phyloP scores from a whole-genome alignment of 2,113 vertebrate genomes.

The Carollia perspicillata region DNA sequence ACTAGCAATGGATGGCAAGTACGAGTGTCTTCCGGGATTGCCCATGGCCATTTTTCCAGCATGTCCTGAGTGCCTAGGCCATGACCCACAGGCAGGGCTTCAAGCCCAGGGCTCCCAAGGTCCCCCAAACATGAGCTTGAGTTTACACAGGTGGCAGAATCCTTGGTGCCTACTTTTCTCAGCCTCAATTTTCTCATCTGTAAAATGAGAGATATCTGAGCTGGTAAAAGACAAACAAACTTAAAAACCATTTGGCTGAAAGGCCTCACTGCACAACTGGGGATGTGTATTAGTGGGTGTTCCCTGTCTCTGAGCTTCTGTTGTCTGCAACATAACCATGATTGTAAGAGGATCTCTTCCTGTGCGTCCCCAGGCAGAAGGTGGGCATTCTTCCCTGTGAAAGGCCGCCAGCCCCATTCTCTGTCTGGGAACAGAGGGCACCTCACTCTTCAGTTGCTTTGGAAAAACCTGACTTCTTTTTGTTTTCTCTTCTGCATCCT shows the following conservation, averaged over 20 bases:
- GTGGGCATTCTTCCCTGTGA: rapidly evolving
- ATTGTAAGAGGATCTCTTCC: not conserved
- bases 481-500: not conserved
- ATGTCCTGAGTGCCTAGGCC: not conserved
- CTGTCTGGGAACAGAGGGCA: not conserved
- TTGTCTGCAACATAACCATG: not conserved
- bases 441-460: not conserved
- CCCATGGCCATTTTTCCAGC: not conserved
- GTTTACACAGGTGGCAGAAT: not conserved
- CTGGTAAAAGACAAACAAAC: not conserved
- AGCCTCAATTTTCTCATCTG: not conserved
- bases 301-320: not conserved
- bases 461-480: slow-evolving; percentile 19
- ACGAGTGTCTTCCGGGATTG: not conserved
- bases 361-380: not conserved
- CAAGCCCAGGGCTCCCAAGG: not conserved
- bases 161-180: not conserved
- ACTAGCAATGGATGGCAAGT: not conserved
- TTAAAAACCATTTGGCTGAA: not conserved
- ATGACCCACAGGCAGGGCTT: not conserved
- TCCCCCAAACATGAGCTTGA: not conserved
- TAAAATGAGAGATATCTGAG: not conserved
- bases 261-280: not conserved
- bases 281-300: not conserved
- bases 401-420: not conserved